Percentiles rank a stretch among this genome's conserved stretches.
Conservation (phyloP, 1,140 invertebrate genomes). For the Hylaeus volcanicus region DNA sequence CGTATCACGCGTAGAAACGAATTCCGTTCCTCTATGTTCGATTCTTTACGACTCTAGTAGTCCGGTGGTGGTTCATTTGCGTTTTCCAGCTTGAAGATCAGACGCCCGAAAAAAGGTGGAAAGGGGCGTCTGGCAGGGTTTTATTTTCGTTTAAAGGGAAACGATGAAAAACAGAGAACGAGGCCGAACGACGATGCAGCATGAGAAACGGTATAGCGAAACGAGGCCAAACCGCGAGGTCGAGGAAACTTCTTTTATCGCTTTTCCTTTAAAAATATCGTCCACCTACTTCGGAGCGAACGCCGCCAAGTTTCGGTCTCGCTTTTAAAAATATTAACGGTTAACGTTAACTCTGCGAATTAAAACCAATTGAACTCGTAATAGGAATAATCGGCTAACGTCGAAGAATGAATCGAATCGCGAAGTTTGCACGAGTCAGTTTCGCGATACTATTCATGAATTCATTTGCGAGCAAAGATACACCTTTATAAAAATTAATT, state of each 20-base stretch:
- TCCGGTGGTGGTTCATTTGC: background rate
- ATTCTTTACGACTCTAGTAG: too few species aligned
- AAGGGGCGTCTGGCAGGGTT: slow-evolving; percentile 23
- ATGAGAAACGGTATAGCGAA: slow-evolving; percentile 46
- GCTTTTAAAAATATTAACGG: background rate
- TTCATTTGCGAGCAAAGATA: background rate
- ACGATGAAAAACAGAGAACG: slow-evolving; percentile 56
- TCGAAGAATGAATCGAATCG: too few species aligned
- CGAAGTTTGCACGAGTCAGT: too few species aligned
- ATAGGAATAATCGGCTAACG: too few species aligned
- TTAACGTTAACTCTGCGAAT: too few species aligned
- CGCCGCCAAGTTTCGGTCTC: background rate
- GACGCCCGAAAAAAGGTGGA: slow-evolving; percentile 13
- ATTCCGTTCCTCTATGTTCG: too few species aligned
- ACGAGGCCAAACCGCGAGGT: slow-evolving; percentile 55
- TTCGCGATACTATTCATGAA: background rate
- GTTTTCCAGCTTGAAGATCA: slow-evolving; percentile 27
- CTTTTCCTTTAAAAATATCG: slow-evolving; percentile 42
- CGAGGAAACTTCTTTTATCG: slow-evolving; percentile 55
- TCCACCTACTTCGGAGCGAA: background rate
- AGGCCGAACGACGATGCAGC: slow-evolving; percentile 43
- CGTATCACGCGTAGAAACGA: too few species aligned
- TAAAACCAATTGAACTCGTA: background rate
- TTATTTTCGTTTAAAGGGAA: slow-evolving; percentile 18
- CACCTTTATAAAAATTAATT: background rate